Base-by-base conservation (phyloP, 2,888 invertebrate species). In the Lasioglossum morio region DNA sequence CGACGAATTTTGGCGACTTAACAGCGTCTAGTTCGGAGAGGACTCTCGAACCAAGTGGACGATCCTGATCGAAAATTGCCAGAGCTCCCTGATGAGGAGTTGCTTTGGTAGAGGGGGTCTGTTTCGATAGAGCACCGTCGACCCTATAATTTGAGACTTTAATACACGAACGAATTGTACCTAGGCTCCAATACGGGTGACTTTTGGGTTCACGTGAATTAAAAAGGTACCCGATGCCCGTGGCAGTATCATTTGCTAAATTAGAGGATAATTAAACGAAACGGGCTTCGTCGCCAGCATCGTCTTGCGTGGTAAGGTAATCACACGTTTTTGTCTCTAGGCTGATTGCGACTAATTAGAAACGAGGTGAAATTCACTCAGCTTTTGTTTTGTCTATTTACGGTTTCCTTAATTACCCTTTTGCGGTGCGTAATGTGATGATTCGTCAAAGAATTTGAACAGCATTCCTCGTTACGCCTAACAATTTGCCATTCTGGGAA, bases 61-160 rank as follows among this genome's bases (percentile, higher is more conserved):
- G 90, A 91, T 88, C 88, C 70, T 85, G 87, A 91, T 92, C 91
- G 87, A 81, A 87, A 89, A 92, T 92, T 86, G 82, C 82, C 87
- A 78, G 84, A 90, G 86, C 86, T 85, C 79, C 73, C 80, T 78
- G 84, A 85, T 80, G 85, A 86, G 77, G 84, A 79, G 77, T 77
- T 78, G 23, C 23, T 48, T 48, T 48, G 7, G 48, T 48, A 2
- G 8, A 23, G 48, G 48, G 2, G 63, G 76, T 74, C 77, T 40
- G 79, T 77, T 34, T 19, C 76, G 76, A 81, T 88, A 80, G 81
- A 82, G 77, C 76, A 43, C 60, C 16, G 4, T 27, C 27, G 75
- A 57, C 74, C 76, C 91, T 92, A 89, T 93, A 93, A 93, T 93
- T 93, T 90, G 90, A 89, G 87, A 85, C 85, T 89, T 76, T 90